phyloP scores from a whole-genome alignment of 2,113 vertebrate genomes.

The Mustelus asterias region DNA sequence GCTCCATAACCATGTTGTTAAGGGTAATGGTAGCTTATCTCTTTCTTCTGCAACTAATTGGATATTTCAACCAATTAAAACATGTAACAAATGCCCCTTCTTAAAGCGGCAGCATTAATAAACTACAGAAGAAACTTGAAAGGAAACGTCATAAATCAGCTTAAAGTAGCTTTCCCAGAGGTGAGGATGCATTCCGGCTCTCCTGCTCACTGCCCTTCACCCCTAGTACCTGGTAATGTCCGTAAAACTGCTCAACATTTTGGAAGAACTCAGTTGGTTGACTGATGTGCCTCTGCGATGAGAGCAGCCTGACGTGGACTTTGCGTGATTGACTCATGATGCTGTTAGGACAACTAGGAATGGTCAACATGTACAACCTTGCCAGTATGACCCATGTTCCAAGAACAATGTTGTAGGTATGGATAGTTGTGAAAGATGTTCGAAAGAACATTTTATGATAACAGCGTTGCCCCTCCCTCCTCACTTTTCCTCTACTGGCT shows the following conservation, averaged over 20 bases:
- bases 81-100: not conserved
- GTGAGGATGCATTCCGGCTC: too few relatives aligned
- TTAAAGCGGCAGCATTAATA: too few relatives aligned
- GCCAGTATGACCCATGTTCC: not conserved
- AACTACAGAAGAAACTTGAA: too few relatives aligned
- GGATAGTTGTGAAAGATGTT: slow-evolving; percentile 4
- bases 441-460: slow-evolving; percentile 38
- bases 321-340: not conserved
- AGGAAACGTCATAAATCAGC: too few relatives aligned
- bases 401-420: not conserved
- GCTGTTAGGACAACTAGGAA: not conserved
- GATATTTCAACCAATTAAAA: not conserved
- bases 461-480: not conserved
- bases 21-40: not conserved
- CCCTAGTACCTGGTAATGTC: not conserved
- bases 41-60: not conserved
- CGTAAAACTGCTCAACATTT: not conserved
- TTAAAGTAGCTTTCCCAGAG: too few relatives aligned
- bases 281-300: not conserved
- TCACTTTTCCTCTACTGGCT: not conserved
- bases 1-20: not conserved
- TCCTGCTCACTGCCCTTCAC: too few relatives aligned
- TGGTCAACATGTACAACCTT: too few relatives aligned
- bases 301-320: not conserved
- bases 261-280: not conserved